Base-by-base conservation (phyloP, 2,797 vertebrate genomes). In the Propithecus deckenii region DNA sequence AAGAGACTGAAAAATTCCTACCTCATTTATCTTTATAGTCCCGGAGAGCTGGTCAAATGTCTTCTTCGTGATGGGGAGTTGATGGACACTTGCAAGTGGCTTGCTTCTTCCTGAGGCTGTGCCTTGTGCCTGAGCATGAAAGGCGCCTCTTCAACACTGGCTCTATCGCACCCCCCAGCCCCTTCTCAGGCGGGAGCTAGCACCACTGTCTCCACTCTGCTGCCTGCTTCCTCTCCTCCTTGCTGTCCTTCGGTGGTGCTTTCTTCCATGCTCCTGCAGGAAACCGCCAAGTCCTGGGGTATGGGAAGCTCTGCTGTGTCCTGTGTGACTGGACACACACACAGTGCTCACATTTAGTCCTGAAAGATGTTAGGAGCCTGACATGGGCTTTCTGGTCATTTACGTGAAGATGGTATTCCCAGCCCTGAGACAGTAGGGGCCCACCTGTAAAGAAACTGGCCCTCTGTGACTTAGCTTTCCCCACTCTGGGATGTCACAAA, bases 401-500 rank as follows among this genome's bases (percentile, higher is more conserved):
- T 86, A 65, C n/a, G 7, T 18, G 52, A 81, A 81, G 32, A 46
- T 67, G 38, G 13, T 38, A 65, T 91, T 95, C 48, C 48, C 32
- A 92, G 46, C 38, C 50, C 78, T 81, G 75, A 69, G 35, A 50
- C 38, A 48, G 61, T 18, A 38, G 12, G 76, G n/a, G 1, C 43
- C 38, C 23, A 86, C 57, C 12, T 79, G 7, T 79, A 61, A 96
- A 87, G 71, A 95, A 85, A 32, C 32, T 61, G 55, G 48, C 52
- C 25, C 23, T 67, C 55, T 86, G 20, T 96, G 91, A 86, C 85
- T 41, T 65, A 30, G 52, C 41, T 1, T 48, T 43, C 35, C 52
- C 23, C 48, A 50, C 15, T 52, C 55, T 89, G 38, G 46, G 67
- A 95, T 92, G 79, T 96, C 94, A 95, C 79, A 95, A 95, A 93